Base-by-base conservation (phyloP, 2,888 invertebrate genomes). In the Lasioglossum vierecki region DNA sequence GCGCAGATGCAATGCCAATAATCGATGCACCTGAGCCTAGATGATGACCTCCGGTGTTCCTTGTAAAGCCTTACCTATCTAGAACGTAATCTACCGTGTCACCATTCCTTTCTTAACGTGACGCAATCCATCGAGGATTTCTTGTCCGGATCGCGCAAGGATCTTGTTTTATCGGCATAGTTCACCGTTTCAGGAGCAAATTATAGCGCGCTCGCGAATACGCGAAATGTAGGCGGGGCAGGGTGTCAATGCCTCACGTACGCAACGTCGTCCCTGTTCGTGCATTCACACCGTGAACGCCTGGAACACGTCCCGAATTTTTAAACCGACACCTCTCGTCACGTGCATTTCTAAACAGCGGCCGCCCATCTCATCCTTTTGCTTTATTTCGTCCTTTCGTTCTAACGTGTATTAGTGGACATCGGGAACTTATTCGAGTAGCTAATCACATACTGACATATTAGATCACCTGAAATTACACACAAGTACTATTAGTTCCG, bases 301-400 rank as follows among this genome's bases (percentile, higher is more conserved):
- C 75, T 76, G 77, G 92, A 87, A 94, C 94, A 93, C 92, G 89
- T 85, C 89, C 90, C 92, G 94, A 94, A 94, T 94, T 91, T 92
- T 92, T 94, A 93, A 94, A 93, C 91, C 91, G 90, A 92, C 91
- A 92, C 89, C 89, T 87, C 88, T 91, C 92, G 90, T 88, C 87
- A 84, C 78, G 84, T 83, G 93, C 92, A 93, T 94, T 89, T 91
- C 87, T 92, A 90, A 94, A 92, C 90, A 93, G 70, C 13, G 92
- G 77, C 89, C 89, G 73, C 39, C 57, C 84, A 84, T 84, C 83
- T 74, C 79, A 60, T 76, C 60, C 66, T 41, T 84, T 84, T 81
- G 72, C 70, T 84, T 79, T 81, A 46, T 15, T 46, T 46, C 60
- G 57, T 30, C 68, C 46, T 53, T 26, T 41, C 30, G 66, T 60